These are phyloP conservation scores for Eriocheir sinensis DNA, from an alignment of 1,140 invertebrate genomes.

Conservation along the genomic window DNA sequence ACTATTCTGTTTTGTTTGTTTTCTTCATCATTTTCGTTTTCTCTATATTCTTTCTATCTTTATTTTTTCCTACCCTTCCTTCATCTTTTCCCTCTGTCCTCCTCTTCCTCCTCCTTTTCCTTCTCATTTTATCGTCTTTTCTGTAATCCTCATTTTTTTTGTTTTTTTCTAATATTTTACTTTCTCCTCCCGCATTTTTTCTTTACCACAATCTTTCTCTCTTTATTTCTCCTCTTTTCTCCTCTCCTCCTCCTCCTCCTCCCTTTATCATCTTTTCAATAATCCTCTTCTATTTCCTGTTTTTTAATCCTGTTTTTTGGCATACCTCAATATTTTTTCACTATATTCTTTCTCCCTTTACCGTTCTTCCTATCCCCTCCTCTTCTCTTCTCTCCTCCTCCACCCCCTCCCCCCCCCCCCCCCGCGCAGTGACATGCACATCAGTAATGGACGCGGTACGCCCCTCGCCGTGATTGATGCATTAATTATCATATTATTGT, in stretches of 20 bases:
- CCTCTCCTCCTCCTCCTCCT: background rate
- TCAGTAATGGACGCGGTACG: constrained; percentile 58
- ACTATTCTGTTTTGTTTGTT: background rate
- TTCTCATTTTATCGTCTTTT: background rate
- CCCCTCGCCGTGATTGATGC: constrained; percentile 61
- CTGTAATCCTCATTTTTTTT: background rate
- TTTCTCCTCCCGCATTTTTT: background rate
- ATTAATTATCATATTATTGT: constrained; percentile 74
- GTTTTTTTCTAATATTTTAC: background rate
- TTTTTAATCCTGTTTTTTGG: background rate
- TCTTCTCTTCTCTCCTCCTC: background rate
- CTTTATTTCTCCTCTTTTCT: background rate
- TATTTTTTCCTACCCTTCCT: background rate
- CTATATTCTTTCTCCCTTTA: background rate
- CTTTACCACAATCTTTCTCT: background rate
- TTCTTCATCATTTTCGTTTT: background rate
- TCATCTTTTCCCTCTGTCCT: background rate
- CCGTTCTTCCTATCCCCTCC: background rate
- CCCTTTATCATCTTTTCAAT: background rate
- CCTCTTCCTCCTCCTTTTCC: background rate
- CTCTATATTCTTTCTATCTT: background rate
- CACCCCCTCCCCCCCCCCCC: background rate
- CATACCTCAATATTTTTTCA: background rate
- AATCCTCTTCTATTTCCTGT: background rate
- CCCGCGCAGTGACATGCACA: constrained; percentile 39